A percentile compares a stretch with the other conserved stretches of the same genome.
phyloP scores from a whole-genome alignment of 2,888 invertebrate species.

The Eudemis profundana region DNA sequence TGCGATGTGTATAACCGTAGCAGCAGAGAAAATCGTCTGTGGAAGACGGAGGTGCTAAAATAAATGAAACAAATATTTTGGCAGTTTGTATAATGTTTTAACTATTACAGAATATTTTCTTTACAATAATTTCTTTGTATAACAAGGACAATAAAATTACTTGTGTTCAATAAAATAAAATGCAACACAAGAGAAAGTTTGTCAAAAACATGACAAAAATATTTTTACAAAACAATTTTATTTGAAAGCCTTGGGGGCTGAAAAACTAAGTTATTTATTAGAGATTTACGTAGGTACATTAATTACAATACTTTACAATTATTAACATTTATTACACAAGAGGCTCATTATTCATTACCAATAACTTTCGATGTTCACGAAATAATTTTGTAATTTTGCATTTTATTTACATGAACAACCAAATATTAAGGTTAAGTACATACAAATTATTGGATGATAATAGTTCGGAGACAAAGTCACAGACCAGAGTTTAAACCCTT shows the following conservation, averaged over 20 bases:
- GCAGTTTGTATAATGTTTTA: conserved; percentile 81
- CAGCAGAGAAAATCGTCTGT: too few relatives aligned
- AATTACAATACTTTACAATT: conserved; percentile 43
- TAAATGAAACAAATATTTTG: conserved; percentile 59
- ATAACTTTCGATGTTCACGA: conserved; percentile 21
- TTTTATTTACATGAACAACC: conserved; percentile 60
- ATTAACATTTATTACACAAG: conserved; percentile 41
- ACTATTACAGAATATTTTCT: conserved; percentile 75
- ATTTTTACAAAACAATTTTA: conserved; percentile 60
- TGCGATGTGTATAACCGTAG: too few relatives aligned
- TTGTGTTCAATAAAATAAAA: conserved; percentile 81
- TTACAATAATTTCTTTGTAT: conserved; percentile 81
- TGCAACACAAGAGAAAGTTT: conserved; percentile 71
- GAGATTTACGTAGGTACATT: conserved; percentile 43
- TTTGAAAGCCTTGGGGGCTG: conserved; percentile 34
- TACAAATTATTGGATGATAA: conserved; percentile 28
- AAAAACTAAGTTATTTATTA: conserved; percentile 36
- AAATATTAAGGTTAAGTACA: conserved; percentile 46
- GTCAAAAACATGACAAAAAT: conserved; percentile 69
- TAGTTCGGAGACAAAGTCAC: conserved; percentile 17
- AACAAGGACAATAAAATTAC: conserved; percentile 71
- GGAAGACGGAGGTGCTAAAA: neutral
- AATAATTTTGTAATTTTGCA: conserved; percentile 51
- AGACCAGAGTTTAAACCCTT: neutral
- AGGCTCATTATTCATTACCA: conserved; percentile 20